Evolutionary conservation across 2,797 vertebrate species (phyloP), one percentile per base, ranked within the genome.

Genomic region (Cyclura pinguis): DNA sequence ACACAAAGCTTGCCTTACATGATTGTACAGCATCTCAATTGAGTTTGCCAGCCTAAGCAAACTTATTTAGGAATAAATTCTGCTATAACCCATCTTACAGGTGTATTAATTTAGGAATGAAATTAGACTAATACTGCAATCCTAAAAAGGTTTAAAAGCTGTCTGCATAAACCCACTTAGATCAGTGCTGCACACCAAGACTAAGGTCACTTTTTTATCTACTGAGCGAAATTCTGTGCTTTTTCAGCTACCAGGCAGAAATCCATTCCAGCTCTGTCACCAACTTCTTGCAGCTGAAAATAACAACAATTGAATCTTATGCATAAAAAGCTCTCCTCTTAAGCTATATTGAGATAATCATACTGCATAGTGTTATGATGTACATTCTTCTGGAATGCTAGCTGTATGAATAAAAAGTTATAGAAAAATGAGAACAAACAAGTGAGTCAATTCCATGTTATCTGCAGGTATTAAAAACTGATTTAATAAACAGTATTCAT

Each of bases 381-480:
- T 20, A 35, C 3, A 74, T 90, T 90, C 50, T 86, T 64, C 62
- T 50, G 76, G 81, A 90, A 50, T 22, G n/a, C 50, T 52, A 59
- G 74, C 35, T n/a, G 4, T 84, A 67, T 35, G 12, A 16, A 47
- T 22, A 84, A 84, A 27, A 67, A 22, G 6, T 57, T 27, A 52
- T 32, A 72, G 6, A 72, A 14, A 52, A 85, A 20, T 29, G 8
- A 32, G 47, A 50, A 12, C 10, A 35, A 82, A 73, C 18, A 55
- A 55, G 50, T n/a, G 1, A 6, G 32, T 8, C 27, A 47, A 64
- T 76, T 27, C 29, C 27, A 42, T 59, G 20, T 16, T 87, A 47
- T 47, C 69, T n/a, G 12, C 9, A 52, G 9, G 18, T 35, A 59
- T 52, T 62, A 50, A 47, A 87, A 87, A n/a, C 0, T 24, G 27